phyloP scores from a whole-genome alignment of 2,888 invertebrate species.

The Elegia similella region DNA sequence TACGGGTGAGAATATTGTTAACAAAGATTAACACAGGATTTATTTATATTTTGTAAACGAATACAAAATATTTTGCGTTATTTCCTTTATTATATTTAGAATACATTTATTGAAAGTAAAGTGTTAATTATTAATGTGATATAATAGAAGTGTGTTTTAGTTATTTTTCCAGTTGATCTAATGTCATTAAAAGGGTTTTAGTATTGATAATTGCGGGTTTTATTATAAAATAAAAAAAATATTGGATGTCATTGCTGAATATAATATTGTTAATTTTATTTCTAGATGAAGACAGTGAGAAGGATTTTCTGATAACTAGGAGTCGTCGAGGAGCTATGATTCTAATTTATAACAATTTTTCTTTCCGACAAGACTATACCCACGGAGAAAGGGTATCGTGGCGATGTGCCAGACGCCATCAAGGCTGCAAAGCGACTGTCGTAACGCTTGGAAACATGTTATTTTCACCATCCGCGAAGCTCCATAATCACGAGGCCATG shows the following conservation, averaged over 20 bases:
- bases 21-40: slow-evolving; percentile 3
- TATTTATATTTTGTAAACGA: slow-evolving; percentile 4
- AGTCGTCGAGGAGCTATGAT: slow-evolving; percentile 32
- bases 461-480: slow-evolving; percentile 19
- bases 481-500: neutral
- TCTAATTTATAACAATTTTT: slow-evolving; percentile 27
- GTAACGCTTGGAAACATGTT: slow-evolving; percentile 27
- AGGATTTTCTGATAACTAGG: slow-evolving; percentile 25
- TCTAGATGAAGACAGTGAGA: neutral
- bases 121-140: neutral
- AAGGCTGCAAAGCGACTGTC: slow-evolving; percentile 33
- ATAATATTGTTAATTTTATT: neutral
- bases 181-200: neutral
- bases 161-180: slow-evolving; percentile 1
- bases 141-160: neutral
- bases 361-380: slow-evolving; percentile 31
- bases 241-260: neutral
- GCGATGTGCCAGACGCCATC: slow-evolving; percentile 33
- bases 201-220: neutral
- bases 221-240: neutral
- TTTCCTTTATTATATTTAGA: neutral
- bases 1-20: slow-evolving; percentile 13
- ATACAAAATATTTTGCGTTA: neutral
- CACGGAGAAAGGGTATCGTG: slow-evolving; percentile 27
- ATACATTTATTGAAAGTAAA: neutral